A percentile compares a stretch with the other conserved stretches of the same genome.
Conservation (phyloP, 2,113 vertebrate species). For the Felis chaus region DNA sequence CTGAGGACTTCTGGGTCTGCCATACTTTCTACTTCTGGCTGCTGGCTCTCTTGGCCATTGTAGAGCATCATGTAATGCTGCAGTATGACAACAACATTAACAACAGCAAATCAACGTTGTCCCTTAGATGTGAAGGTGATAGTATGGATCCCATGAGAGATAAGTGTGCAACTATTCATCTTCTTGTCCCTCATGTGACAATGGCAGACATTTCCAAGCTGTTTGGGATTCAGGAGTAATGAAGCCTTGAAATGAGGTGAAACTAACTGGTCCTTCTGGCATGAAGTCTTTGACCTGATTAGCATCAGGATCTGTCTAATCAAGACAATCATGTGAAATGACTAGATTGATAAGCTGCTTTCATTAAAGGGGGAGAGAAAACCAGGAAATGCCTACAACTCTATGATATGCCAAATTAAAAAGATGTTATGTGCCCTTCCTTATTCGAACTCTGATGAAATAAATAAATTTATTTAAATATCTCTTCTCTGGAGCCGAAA, state of each 20-base stretch:
- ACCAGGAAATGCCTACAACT: neutral
- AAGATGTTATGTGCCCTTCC: neutral
- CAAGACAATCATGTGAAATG: neutral
- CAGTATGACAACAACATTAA: neutral
- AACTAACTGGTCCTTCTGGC: neutral
- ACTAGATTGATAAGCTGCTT: slow-evolving; percentile 7
- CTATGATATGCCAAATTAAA: neutral
- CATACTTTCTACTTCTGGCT: neutral
- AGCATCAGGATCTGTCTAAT: neutral
- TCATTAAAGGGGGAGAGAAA: slow-evolving; percentile 5
- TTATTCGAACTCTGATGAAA: slow-evolving; percentile 1
- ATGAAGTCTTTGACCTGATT: neutral
- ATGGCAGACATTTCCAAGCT: neutral
- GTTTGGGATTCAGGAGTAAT: neutral
- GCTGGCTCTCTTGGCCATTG: neutral
- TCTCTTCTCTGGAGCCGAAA: slow-evolving; percentile 9
- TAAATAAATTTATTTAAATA: neutral
- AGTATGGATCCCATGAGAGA: neutral
- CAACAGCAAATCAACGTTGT: neutral
- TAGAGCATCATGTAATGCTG: neutral
- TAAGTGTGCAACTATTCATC: neutral
- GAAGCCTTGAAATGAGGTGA: neutral
- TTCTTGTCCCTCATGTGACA: neutral
- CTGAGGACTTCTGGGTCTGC: neutral
- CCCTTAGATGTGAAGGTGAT: neutral